Conservation (phyloP, 2,113 vertebrate species). For the Camelus dromedarius region DNA sequence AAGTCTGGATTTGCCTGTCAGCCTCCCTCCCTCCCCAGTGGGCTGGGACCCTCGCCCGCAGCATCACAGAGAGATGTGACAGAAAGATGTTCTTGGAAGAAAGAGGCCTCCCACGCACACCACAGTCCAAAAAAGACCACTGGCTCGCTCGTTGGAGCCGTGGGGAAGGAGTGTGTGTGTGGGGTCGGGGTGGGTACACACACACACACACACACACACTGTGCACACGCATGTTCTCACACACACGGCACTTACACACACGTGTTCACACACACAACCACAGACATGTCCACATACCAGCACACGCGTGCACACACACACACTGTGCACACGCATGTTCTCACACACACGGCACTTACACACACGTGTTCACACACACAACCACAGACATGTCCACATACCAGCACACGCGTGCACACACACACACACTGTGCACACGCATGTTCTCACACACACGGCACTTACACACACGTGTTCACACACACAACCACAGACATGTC, state of each 20-base stretch:
- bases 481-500: not conserved
- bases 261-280: not conserved
- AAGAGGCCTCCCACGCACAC: fast-evolving
- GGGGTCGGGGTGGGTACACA: fast-evolving
- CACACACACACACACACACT: too few species aligned
- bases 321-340: too few species aligned
- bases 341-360: too few species aligned
- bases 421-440: not conserved
- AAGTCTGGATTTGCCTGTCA: fast-evolving
- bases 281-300: not conserved
- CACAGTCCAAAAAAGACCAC: fast-evolving
- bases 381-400: too few species aligned
- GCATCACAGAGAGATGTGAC: too few species aligned
- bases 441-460: too few species aligned
- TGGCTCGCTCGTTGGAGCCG: fast-evolving
- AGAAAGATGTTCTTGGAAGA: not conserved
- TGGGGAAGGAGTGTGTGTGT: not conserved
- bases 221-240: fast-evolving
- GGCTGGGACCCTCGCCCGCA: fast-evolving
- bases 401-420: not conserved
- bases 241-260: too few species aligned
- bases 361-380: too few species aligned
- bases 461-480: too few species aligned
- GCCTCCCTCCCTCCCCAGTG: fast-evolving
- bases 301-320: too few species aligned